These are phyloP conservation scores for Macrotrachela quadricornifera DNA, from an alignment of 1,140 invertebrate genomes.

Conservation along the genomic window DNA sequence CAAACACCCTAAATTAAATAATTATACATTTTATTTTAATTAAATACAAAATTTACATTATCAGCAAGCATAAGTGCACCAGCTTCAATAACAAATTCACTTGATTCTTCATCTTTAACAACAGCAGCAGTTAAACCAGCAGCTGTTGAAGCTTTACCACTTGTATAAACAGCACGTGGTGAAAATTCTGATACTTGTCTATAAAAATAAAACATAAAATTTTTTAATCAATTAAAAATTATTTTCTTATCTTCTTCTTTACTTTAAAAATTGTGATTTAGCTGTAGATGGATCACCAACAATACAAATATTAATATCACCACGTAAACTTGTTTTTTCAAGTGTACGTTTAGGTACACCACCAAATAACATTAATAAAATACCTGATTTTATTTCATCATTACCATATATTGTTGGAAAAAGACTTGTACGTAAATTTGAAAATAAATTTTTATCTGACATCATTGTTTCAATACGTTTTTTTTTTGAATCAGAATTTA, in stretches of 20 bases:
- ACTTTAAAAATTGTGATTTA: constrained; percentile 69
- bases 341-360: constrained; percentile 83
- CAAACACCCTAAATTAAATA: constrained; percentile 49
- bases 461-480: constrained; percentile 91
- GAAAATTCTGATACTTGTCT: constrained; percentile 66
- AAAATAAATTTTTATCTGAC: constrained; percentile 67
- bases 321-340: constrained; percentile 61
- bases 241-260: no score
- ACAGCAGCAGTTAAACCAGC: constrained; percentile 94
- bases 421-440: constrained; percentile 69
- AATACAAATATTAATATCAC: constrained; percentile 91
- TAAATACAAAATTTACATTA: constrained; percentile 34
- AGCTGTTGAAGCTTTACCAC: constrained; percentile 87
- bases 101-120: constrained; percentile 83
- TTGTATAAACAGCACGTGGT: constrained; percentile 87
- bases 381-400: constrained; percentile 83
- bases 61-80: constrained; percentile 96
- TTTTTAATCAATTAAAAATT: no score
- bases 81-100: constrained; percentile 96
- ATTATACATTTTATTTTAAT: no score
- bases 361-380: constrained; percentile 87
- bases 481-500: constrained; percentile 85
- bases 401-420: constrained; percentile 95
- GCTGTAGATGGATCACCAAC: constrained; percentile 96
- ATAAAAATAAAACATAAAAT: no score